These are phyloP conservation scores for Perca fluviatilis DNA, from an alignment of 2,113 vertebrate genomes.

Conservation along the genomic window DNA sequence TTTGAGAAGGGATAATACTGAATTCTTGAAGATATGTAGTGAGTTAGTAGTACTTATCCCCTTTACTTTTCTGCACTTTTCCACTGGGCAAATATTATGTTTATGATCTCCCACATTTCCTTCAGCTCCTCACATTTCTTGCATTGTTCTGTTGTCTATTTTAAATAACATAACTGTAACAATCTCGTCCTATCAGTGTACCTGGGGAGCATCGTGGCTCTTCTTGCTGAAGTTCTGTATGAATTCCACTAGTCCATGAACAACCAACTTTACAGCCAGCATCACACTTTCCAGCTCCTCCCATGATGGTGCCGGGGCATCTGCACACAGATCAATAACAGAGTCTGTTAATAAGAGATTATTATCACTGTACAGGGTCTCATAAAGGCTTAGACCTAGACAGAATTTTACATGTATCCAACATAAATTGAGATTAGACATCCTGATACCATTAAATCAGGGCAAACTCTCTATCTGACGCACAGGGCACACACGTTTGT, in stretches of 20 bases:
- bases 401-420: not conserved
- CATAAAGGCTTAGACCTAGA: not conserved
- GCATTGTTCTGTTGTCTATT: not conserved
- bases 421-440: not conserved
- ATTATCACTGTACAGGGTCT: not conserved
- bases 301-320: constrained; percentile 92
- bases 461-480: not conserved
- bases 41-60: not conserved
- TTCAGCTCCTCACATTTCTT: not conserved
- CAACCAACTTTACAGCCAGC: constrained; percentile 95
- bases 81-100: not conserved
- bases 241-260: constrained; percentile 96
- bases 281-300: constrained; percentile 94
- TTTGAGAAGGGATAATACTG: too few relatives aligned
- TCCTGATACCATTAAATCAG: not conserved
- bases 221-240: constrained; percentile 98
- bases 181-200: constrained; percentile 57
- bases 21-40: too few relatives aligned
- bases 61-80: constrained; percentile 9
- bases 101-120: not conserved
- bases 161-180: too few relatives aligned
- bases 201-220: constrained; percentile 95
- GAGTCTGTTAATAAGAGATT: not conserved
- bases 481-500: not conserved
- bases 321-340: constrained; percentile 77